Base-by-base conservation (phyloP, 2,113 vertebrate genomes). In the Lucifuga dentata region DNA sequence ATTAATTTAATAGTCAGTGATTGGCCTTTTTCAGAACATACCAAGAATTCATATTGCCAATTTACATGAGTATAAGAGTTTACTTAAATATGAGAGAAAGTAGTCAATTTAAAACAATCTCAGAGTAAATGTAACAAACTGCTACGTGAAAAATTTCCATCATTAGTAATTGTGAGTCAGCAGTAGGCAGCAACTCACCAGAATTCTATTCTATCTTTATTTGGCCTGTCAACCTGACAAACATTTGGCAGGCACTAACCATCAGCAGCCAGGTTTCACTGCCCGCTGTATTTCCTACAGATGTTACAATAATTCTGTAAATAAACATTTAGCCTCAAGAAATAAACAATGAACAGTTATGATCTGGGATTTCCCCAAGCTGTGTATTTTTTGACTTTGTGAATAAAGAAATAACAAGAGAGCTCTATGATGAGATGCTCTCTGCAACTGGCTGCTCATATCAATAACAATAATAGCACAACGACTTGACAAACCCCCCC, bases 191-290 rank as follows among this genome's bases (percentile, higher is more conserved):
- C 71, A 69, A 49, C 56, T 70, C 57, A 59, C 21, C 20, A 56
- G 32, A 65, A 60, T 39, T 72, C 39, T 12, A 6, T 41, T 68
- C 57, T 43, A 69, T 58, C 64, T 65, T 26, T 12, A 4, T 62
- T 57, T 43, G 68, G 62, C 68, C 15, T 5, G 68, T 79, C 76
- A 66, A 66, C 40, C 40, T 77, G 69, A 71, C 61, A 53, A 74
- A 64, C 11, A 3, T n/a, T 73, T 69, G 69, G 79, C 64, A 70
- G 29, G 20, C 52, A 11, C 39, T 21, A 53, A 57, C 56, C 36
- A 16, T 52, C 40, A 45, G 38, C 65, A 49, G 65, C 73, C 81
- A 81, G 69, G 46, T 71, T 81, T 69, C 32, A 16, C 67, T 68
- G 57, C 73, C 64, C 79, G 60, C 59, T 60, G 56, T 52, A 23